A percentile compares a stretch with the other conserved stretches of the same genome.
Conservation (phyloP, 1,140 invertebrate species). For the Frieseomelitta varia region DNA sequence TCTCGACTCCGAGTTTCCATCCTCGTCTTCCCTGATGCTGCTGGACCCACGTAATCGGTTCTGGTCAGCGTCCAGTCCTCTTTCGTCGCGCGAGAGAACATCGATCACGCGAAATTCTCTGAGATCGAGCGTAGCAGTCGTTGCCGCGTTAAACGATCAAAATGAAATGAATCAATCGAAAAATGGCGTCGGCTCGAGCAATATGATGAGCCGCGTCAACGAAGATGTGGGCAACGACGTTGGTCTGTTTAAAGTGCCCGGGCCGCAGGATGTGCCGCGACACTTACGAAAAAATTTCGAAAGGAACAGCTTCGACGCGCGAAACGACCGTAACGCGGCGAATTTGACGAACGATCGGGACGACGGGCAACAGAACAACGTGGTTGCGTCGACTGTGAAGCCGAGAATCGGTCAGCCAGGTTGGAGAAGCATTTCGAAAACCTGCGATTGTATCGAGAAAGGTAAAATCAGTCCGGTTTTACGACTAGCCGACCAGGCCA, state of each 20-base stretch:
- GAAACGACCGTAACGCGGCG: slow-evolving; percentile 47
- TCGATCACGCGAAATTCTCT: slow-evolving; percentile 27
- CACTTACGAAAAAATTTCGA: slow-evolving; percentile 60
- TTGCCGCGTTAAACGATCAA: not conserved
- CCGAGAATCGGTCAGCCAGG: slow-evolving; percentile 73
- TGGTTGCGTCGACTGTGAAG: slow-evolving; percentile 41
- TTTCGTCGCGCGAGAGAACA: slow-evolving; percentile 51
- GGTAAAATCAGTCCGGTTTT: slow-evolving; percentile 76
- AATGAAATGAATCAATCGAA: not conserved
- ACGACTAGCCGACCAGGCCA: slow-evolving; percentile 77
- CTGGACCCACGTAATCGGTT: slow-evolving; percentile 70
- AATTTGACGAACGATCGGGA: slow-evolving; percentile 42
- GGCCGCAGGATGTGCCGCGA: slow-evolving; percentile 53
- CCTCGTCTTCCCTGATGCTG: slow-evolving; percentile 66
- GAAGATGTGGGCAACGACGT: not conserved
- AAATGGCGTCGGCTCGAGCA: slow-evolving; percentile 49
- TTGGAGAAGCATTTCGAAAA: slow-evolving; percentile 78
- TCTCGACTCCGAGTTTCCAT: slow-evolving; percentile 46
- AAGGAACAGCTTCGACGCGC: slow-evolving; percentile 49
- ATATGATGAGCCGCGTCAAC: slow-evolving; percentile 34
- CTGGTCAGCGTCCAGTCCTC: slow-evolving; percentile 69
- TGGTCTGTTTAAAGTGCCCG: slow-evolving; percentile 59
- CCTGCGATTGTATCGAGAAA: slow-evolving; percentile 79
- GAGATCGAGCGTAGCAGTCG: slow-evolving; percentile 25
- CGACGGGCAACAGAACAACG: slow-evolving; percentile 37